Percentiles rank a stretch among this genome's conserved stretches.
These are phyloP conservation scores for Chouioia cunea DNA, from an alignment of 2,888 invertebrate genomes.

Conservation along the genomic window DNA sequence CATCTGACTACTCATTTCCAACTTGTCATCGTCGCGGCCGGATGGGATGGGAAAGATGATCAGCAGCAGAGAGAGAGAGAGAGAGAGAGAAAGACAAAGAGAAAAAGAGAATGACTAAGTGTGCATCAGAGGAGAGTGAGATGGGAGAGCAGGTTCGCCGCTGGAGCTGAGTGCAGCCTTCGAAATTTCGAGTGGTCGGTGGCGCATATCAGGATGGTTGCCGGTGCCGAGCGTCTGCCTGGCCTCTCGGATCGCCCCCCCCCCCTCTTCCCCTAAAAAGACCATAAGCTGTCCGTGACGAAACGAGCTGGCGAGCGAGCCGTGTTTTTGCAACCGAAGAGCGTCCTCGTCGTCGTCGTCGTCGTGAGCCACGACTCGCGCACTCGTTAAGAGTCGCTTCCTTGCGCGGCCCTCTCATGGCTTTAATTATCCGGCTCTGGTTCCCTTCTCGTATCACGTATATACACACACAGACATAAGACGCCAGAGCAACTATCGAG, in stretches of 20 bases:
- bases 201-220: conserved; percentile 6
- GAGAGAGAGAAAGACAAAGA: not conserved
- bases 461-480: conserved; percentile 33
- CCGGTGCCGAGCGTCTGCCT: conserved; percentile 35
- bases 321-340: conserved; percentile 49
- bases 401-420: conserved; percentile 9
- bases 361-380: conserved; percentile 54
- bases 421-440: conserved; percentile 40
- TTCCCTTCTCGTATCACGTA: conserved; percentile 8
- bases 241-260: conserved; percentile 36
- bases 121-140: not conserved
- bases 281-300: conserved; percentile 50
- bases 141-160: not conserved
- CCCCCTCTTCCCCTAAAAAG: conserved; percentile 27
- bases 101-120: conserved; percentile 4
- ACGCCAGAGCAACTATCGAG: conserved; percentile 50
- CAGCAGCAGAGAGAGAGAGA: not conserved
- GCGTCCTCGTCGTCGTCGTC: conserved; percentile 42
- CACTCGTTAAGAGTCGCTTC: conserved; percentile 52
- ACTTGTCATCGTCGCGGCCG: too few relatives aligned
- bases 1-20: too few relatives aligned
- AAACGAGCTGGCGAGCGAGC: conserved; percentile 49
- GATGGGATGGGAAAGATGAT: not conserved
- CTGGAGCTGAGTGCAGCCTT: conserved; percentile 2
- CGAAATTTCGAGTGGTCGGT: conserved; percentile 1